These are phyloP conservation scores for Lutraria lutraria DNA, from an alignment of 2,888 invertebrate genomes.

Conservation along the genomic window DNA sequence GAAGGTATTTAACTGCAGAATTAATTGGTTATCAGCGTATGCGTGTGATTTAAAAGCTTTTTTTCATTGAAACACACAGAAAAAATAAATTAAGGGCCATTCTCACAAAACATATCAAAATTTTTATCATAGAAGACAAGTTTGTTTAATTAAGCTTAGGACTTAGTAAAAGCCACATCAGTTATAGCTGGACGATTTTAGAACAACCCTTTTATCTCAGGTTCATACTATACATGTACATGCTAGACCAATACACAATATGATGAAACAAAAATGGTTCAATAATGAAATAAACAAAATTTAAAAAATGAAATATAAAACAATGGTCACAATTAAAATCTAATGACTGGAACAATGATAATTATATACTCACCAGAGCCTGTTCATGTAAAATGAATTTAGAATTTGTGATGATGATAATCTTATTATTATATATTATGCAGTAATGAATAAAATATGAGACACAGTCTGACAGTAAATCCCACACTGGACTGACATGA, in stretches of 20 bases:
- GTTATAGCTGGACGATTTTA: background rate
- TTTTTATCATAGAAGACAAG: background rate
- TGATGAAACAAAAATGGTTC: conserved; percentile 14
- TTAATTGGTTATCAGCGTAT: background rate
- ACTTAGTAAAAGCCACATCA: background rate
- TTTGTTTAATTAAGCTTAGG: background rate
- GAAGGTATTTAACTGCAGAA: background rate
- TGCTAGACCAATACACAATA: background rate
- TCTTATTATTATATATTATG: no score
- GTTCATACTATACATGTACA: background rate
- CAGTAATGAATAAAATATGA: no score
- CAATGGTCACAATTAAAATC: background rate
- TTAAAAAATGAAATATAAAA: background rate
- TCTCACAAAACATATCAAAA: background rate
- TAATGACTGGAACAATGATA: conserved; percentile 26
- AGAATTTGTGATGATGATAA: background rate
- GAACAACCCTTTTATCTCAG: background rate
- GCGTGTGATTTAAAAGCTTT: background rate
- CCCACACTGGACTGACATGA: no score
- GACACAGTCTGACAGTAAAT: no score
- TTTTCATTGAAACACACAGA: background rate
- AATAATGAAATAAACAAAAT: conserved; percentile 13
- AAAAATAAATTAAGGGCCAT: background rate
- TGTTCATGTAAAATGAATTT: conserved; percentile 31
- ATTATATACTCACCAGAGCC: conserved; percentile 42